phyloP scores from a whole-genome alignment of 1,140 invertebrate genomes.

The Drosophila rhopaloa region DNA sequence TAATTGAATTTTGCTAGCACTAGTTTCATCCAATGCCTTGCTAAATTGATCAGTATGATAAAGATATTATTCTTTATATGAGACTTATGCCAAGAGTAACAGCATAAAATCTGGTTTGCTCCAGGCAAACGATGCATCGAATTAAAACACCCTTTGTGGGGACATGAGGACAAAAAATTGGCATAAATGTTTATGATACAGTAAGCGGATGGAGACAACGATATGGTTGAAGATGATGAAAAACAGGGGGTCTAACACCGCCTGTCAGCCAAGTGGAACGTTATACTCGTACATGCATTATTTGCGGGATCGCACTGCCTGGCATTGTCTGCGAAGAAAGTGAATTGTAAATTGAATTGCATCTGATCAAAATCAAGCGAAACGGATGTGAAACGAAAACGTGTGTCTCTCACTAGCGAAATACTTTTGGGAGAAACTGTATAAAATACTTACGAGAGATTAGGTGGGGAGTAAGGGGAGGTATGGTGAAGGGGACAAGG shows the following conservation, averaged over 20 bases:
- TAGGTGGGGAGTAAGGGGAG: constrained; percentile 18
- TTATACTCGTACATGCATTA: constrained; percentile 31
- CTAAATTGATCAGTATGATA: no score
- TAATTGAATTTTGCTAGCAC: no score
- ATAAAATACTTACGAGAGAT: constrained; percentile 44
- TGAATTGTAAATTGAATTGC: constrained; percentile 68
- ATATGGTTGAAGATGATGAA: constrained; percentile 59
- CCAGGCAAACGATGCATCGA: background rate
- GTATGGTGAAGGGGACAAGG: background rate
- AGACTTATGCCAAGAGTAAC: no score
- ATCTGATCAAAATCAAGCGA: constrained; percentile 65
- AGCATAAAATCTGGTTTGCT: background rate
- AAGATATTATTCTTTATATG: no score
- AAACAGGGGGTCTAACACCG: constrained; percentile 24
- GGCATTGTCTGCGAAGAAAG: constrained; percentile 56
- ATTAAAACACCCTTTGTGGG: constrained; percentile 1
- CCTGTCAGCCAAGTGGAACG: constrained; percentile 71
- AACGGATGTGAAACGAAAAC: constrained; percentile 70
- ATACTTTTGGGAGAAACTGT: constrained; percentile 37
- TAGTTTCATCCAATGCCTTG: no score
- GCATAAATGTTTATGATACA: constrained; percentile 76
- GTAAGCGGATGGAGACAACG: constrained; percentile 60
- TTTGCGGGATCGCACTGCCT: constrained; percentile 58
- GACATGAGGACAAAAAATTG: constrained; percentile 40
- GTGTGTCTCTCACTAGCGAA: constrained; percentile 22